Evolutionary conservation across 2,888 invertebrate genomes (phyloP).

Genomic region (Gordius sp.): DNA sequence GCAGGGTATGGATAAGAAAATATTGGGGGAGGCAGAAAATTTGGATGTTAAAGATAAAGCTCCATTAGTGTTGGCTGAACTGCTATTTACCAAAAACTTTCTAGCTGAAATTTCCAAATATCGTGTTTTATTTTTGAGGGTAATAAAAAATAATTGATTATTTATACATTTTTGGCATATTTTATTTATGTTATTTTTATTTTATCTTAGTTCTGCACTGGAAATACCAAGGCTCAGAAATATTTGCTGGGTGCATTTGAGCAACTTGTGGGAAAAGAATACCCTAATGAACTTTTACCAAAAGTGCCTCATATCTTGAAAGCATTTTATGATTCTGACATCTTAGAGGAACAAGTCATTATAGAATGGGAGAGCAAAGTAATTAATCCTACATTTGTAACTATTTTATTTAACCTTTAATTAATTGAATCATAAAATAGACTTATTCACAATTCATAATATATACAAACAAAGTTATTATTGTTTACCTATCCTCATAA

Average conservation of each 20-base stretch:
- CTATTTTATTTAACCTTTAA: too few relatives aligned
- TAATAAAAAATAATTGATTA: constrained; percentile 18
- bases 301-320: constrained; percentile 66
- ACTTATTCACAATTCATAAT: too few relatives aligned
- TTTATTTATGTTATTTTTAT: not conserved
- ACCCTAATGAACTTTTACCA: constrained; percentile 39
- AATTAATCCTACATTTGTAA: too few relatives aligned
- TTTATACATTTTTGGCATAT: not conserved
- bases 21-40: constrained; percentile 55
- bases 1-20: constrained; percentile 21
- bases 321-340: constrained; percentile 70
- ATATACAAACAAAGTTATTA: too few relatives aligned
- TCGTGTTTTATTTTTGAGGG: constrained; percentile 43
- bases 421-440: too few relatives aligned
- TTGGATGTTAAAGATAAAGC: constrained; percentile 79
- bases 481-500: too few relatives aligned
- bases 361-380: constrained; percentile 85
- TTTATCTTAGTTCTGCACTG: constrained; percentile 28
- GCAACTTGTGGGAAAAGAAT: constrained; percentile 36
- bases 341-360: constrained; percentile 70
- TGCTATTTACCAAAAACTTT: constrained; percentile 41
- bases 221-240: constrained; percentile 35
- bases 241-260: constrained; percentile 80
- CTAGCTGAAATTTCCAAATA: constrained; percentile 40
- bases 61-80: constrained; percentile 65